A percentile compares a stretch with the other conserved stretches of the same genome.
phyloP scores from a whole-genome alignment of 2,888 invertebrate species.

The Sepioteuthis lessoniana region DNA sequence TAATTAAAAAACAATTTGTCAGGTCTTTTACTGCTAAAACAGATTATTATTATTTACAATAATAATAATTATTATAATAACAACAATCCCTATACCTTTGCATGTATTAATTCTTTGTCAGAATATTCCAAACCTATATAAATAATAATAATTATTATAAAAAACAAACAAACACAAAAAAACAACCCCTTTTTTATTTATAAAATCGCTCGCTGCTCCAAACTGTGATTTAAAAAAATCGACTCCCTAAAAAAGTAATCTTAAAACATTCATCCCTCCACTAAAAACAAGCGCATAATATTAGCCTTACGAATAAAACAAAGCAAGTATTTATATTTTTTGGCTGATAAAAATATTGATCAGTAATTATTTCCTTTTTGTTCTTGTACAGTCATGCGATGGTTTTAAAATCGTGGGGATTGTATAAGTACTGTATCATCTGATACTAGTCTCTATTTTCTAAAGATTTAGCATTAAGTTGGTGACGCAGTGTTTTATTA shows the following conservation, averaged over 20 bases:
- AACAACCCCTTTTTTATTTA: background rate
- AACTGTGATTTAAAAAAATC: background rate
- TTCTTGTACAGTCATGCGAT: background rate
- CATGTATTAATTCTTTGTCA: background rate
- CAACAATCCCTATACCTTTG: too few species aligned
- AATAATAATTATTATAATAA: too few species aligned
- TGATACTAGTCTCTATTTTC: background rate
- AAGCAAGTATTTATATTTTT: background rate
- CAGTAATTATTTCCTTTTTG: background rate
- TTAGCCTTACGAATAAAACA: background rate
- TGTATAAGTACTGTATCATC: background rate
- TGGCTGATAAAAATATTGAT: background rate
- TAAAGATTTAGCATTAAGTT: background rate
- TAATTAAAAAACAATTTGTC: background rate
- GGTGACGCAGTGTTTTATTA: background rate
- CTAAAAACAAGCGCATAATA: background rate
- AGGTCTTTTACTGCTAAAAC: background rate
- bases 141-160: too few species aligned
- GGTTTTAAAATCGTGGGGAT: background rate
- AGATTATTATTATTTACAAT: too few species aligned
- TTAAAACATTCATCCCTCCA: background rate
- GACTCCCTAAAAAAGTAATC: background rate
- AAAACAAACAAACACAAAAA: too few species aligned
- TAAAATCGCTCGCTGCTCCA: background rate
- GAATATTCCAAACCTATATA: background rate